These are phyloP conservation scores for Drepana arcuata DNA, from an alignment of 1,140 invertebrate genomes.

Conservation along the genomic window DNA sequence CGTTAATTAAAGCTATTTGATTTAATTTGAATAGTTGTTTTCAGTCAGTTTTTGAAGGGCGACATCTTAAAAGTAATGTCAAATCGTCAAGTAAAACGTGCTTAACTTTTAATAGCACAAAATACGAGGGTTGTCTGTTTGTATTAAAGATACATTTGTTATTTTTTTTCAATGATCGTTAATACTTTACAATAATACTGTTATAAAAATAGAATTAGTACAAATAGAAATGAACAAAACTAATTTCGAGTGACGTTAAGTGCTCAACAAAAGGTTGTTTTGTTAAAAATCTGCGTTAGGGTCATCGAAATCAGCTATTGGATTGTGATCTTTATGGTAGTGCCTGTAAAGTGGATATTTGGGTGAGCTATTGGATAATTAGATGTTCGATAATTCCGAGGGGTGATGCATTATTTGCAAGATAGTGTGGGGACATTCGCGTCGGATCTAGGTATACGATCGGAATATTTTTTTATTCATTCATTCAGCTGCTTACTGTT, in stretches of 20 bases:
- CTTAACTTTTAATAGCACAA: too few relatives aligned
- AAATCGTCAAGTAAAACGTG: too few relatives aligned
- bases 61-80: too few relatives aligned
- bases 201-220: slow-evolving; percentile 55
- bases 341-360: background rate
- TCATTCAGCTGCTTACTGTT: too few relatives aligned
- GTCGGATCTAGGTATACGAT: background rate
- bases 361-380: background rate
- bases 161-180: too few relatives aligned
- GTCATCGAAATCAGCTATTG: background rate
- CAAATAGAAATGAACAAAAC: slow-evolving; percentile 56
- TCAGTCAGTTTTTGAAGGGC: too few relatives aligned
- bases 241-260: slow-evolving; percentile 54
- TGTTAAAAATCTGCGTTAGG: slow-evolving; percentile 13
- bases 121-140: too few relatives aligned
- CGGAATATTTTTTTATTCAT: too few relatives aligned
- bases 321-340: too few relatives aligned
- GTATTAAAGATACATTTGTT: too few relatives aligned
- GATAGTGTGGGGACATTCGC: background rate
- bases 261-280: slow-evolving; percentile 39
- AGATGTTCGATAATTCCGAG: background rate
- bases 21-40: too few relatives aligned
- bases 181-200: slow-evolving; percentile 35
- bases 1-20: too few relatives aligned
- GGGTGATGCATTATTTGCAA: background rate